Evolutionary conservation across 2,888 invertebrate genomes (phyloP), one percentile per base, ranked within the genome.

Genomic region (Cartodere bifasciata): DNA sequence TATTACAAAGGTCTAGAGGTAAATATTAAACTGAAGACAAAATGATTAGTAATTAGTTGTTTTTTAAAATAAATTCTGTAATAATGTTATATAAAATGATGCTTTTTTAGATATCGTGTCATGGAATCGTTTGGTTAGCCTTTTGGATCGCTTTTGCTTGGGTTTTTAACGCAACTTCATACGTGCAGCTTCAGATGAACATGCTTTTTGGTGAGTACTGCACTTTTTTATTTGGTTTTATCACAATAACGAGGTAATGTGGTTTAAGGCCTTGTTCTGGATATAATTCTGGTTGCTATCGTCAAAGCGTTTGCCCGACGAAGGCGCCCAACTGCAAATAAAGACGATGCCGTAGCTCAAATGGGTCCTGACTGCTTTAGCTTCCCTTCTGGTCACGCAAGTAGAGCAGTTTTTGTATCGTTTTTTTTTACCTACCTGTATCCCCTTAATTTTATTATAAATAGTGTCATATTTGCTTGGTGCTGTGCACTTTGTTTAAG

Each of bases 301-400:
- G 47, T 80, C 7, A 94, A 94, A 62, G 80, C 90, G 1, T 56
- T 72, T 31, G 72, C 78, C 4, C 67, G 90, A 38, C 65, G 94
- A 48, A 67, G 79, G 43, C 67, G 94, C 16, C 92, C 92, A 1
- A 50, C 64, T 0, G 65, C 68, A 13, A 55, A 60, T 10, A 62
- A 64, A 36, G 72, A 72, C 42, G 81, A 85, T 52, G 68, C 78
- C 41, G 59, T 79, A 36, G 69, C 53, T 10, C 54, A 70, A 17
- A 62, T 86, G 12, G 84, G 87, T 0, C 82, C 90, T 0, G 92
- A 92, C 58, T 81, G 87, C 48, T 95, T 78, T 56, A 76, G 81
- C 27, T 97, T 97, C 56, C 97, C 95, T 7, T 95, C 94, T 0
- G 94, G 94, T 0, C 95, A 97, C 57, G 77, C 88, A 1, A 88